Conservation (phyloP, 1,140 invertebrate genomes). For the Paraescarpia echinospica region DNA sequence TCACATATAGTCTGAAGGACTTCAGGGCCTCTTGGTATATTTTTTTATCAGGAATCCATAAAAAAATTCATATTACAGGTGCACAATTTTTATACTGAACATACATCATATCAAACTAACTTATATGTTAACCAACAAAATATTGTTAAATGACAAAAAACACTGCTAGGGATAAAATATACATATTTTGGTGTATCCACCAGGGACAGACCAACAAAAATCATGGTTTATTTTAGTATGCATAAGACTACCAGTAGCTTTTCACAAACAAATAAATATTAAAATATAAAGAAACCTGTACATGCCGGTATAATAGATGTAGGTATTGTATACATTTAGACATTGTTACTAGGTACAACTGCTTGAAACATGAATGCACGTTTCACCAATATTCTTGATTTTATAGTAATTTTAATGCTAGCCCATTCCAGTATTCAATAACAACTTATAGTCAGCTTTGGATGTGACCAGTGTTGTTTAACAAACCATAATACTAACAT, state of each 20-base stretch:
- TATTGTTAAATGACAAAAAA: not conserved
- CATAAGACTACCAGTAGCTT: not conserved
- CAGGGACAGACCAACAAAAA: not conserved
- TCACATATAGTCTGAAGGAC: too few species aligned
- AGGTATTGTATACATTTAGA: not conserved
- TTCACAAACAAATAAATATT: not conserved
- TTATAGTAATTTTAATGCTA: too few species aligned
- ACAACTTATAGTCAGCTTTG: too few species aligned
- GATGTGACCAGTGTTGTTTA: too few species aligned
- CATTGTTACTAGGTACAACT: not conserved
- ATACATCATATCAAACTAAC: not conserved
- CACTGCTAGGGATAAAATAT: not conserved
- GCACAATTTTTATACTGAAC: not conserved
- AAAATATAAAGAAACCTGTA: not conserved
- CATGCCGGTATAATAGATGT: not conserved
- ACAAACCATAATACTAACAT: too few species aligned
- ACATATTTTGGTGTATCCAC: not conserved
- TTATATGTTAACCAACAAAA: not conserved
- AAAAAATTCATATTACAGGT: not conserved
- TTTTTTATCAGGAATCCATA: not conserved
- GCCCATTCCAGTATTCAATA: too few species aligned
- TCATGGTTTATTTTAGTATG: not conserved
- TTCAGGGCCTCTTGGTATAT: too few species aligned
- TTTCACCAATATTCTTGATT: not conserved
- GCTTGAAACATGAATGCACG: not conserved